Evolutionary conservation across 2,888 invertebrate species (phyloP).

Genomic region (Ormia ochracea): DNA sequence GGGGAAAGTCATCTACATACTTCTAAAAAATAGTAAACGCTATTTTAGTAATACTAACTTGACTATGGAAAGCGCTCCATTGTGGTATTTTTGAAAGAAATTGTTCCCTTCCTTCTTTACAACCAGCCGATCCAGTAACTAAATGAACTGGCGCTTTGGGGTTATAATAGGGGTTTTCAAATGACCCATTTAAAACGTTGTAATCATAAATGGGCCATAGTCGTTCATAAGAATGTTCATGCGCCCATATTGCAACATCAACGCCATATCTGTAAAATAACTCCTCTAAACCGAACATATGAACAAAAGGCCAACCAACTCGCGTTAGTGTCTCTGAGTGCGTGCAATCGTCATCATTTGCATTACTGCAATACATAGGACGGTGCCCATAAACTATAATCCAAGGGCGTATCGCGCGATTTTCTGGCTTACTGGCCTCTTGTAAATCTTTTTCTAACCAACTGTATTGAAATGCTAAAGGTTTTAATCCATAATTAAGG

Average conservation of each 20-base stretch:
- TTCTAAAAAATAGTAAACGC: neutral
- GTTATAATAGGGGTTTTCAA: slow-evolving; percentile 78
- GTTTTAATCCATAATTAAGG: slow-evolving; percentile 89
- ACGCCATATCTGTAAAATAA: slow-evolving; percentile 92
- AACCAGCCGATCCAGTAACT: slow-evolving; percentile 93
- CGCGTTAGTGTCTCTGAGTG: slow-evolving; percentile 81
- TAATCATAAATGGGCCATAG: slow-evolving; percentile 95
- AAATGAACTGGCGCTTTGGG: slow-evolving; percentile 93
- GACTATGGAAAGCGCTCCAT: slow-evolving; percentile 91
- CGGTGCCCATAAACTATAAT: slow-evolving; percentile 89
- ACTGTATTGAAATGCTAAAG: slow-evolving; percentile 87
- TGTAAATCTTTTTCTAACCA: slow-evolving; percentile 90
- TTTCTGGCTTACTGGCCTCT: slow-evolving; percentile 85
- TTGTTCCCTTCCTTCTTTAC: slow-evolving; percentile 87
- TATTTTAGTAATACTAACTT: slow-evolving; percentile 64
- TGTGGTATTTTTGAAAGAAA: slow-evolving; percentile 80
- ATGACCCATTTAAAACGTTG: slow-evolving; percentile 82
- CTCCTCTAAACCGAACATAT: slow-evolving; percentile 87
- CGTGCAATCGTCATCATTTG: slow-evolving; percentile 88
- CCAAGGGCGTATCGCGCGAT: slow-evolving; percentile 87
- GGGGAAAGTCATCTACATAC: neutral
- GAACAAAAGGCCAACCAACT: slow-evolving; percentile 82
- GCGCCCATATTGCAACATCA: slow-evolving; percentile 96
- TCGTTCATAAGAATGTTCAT: slow-evolving; percentile 98
- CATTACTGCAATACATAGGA: slow-evolving; percentile 94